Conservation (phyloP, 1,140 invertebrate genomes). For the Drosophila cardini region DNA sequence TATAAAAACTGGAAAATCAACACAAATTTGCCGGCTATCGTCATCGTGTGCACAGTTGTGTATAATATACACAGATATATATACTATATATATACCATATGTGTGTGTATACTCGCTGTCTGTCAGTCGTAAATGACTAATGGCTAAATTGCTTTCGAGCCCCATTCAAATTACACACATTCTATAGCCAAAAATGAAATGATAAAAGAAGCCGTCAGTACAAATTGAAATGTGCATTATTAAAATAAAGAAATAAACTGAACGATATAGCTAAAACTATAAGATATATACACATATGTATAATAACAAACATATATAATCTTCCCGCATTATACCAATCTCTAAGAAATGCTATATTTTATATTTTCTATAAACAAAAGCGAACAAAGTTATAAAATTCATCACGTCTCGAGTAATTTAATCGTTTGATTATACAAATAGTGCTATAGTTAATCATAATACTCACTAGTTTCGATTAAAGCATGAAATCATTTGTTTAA, state of each 20-base stretch:
- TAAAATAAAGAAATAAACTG: slow-evolving; percentile 11
- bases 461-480: slow-evolving; percentile 19
- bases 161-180: slow-evolving; percentile 19
- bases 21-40: slow-evolving; percentile 21
- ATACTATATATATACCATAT: slow-evolving; percentile 18
- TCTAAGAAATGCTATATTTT: not conserved
- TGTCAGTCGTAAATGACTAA: slow-evolving; percentile 57
- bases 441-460: slow-evolving; percentile 7
- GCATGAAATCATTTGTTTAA: too few relatives aligned
- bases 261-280: slow-evolving; percentile 10
- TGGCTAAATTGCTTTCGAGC: slow-evolving; percentile 26
- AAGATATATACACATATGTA: slow-evolving; percentile 30
- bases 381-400: too few relatives aligned
- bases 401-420: not conserved
- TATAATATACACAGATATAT: slow-evolving; percentile 24
- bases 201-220: slow-evolving; percentile 50
- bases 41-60: slow-evolving; percentile 23
- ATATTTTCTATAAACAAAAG: too few relatives aligned
- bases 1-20: slow-evolving; percentile 52
- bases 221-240: slow-evolving; percentile 66
- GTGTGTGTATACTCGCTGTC: slow-evolving; percentile 26
- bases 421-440: not conserved
- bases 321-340: too few relatives aligned
- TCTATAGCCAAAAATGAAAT: slow-evolving; percentile 36
- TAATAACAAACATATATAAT: not conserved